phyloP scores from a whole-genome alignment of 92 coral and sea anemone species.

The Meandrina meandrites region DNA sequence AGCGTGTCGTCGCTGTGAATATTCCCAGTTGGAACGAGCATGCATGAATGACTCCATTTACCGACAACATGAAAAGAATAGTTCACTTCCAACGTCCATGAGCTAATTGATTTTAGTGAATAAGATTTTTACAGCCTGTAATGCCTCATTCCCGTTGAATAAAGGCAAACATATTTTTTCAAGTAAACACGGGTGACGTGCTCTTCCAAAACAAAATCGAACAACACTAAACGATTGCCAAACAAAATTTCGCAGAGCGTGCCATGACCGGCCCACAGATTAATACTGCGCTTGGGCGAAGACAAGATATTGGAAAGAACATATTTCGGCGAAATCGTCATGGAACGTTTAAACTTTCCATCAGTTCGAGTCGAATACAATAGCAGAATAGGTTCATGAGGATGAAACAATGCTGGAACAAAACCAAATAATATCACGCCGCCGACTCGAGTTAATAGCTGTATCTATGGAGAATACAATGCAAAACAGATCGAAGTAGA shows the following conservation, averaged over 20 bases:
- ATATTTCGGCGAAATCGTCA: constrained; percentile 14
- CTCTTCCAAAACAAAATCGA: constrained; percentile 2
- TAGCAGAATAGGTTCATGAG: constrained; percentile 5
- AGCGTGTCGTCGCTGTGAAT: constrained; percentile 24
- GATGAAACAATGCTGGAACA: constrained; percentile 69
- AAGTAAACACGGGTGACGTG: constrained; percentile 29
- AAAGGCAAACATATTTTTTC: constrained; percentile 12
- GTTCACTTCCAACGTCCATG: constrained; percentile 13
- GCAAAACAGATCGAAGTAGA: constrained; percentile 2
- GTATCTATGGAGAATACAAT: constrained; percentile 38
- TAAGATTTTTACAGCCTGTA: not conserved
- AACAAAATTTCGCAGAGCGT: constrained; percentile 36
- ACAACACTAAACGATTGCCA: constrained; percentile 8
- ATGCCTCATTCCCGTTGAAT: not conserved
- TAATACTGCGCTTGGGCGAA: constrained; percentile 23
- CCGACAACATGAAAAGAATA: not conserved
- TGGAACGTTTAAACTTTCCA: not conserved
- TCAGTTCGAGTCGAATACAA: not conserved
- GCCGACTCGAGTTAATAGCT: not conserved
- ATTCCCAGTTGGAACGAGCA: constrained; percentile 26
- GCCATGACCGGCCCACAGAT: constrained; percentile 34
- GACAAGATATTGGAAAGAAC: constrained; percentile 16
- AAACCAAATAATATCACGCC: constrained; percentile 54
- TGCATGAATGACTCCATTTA: constrained; percentile 12
- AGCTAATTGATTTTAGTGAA: constrained; percentile 9